Percentiles rank a stretch among this genome's conserved stretches.
phyloP scores from a whole-genome alignment of 2,797 vertebrate species.

The Pseudopleuronectes americanus region DNA sequence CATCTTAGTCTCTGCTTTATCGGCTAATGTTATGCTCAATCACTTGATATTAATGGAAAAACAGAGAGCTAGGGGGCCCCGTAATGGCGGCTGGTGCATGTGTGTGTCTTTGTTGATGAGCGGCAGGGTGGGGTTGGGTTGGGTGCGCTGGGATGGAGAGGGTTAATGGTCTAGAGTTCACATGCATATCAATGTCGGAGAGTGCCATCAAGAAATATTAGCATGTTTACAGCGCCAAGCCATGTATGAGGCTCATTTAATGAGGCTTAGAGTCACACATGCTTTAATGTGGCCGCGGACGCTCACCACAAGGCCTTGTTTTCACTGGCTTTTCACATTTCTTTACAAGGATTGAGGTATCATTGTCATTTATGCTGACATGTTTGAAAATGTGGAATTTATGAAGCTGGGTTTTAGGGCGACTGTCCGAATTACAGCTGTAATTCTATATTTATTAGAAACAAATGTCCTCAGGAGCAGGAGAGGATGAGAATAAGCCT shows the following conservation, averaged over 20 bases:
- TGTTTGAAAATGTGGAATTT: slow-evolving; percentile 36
- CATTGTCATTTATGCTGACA: slow-evolving; percentile 18
- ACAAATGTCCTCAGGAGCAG: slow-evolving; percentile 35
- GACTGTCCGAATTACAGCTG: slow-evolving; percentile 13
- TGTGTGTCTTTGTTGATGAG: slow-evolving; percentile 52
- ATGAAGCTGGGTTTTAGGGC: slow-evolving; percentile 15
- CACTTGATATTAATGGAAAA: slow-evolving; percentile 84
- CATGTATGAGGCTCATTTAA: slow-evolving; percentile 73
- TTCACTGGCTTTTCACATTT: slow-evolving; percentile 1
- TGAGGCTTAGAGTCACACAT: slow-evolving; percentile 72
- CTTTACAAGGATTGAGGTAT: not conserved
- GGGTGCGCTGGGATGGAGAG: slow-evolving; percentile 26
- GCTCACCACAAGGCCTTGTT: slow-evolving; percentile 10
- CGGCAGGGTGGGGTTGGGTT: slow-evolving; percentile 8
- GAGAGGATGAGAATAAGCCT: not conserved
- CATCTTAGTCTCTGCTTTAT: slow-evolving; percentile 80
- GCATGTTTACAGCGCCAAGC: slow-evolving; percentile 77
- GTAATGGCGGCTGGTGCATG: slow-evolving; percentile 44
- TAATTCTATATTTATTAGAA: slow-evolving; percentile 37
- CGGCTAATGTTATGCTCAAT: slow-evolving; percentile 84
- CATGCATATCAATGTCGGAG: slow-evolving; percentile 74
- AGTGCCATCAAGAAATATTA: slow-evolving; percentile 79
- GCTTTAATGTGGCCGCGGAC: slow-evolving; percentile 12
- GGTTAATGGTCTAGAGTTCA: slow-evolving; percentile 68
- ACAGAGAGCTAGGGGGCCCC: slow-evolving; percentile 54